Percentiles rank a stretch among this genome's conserved stretches.
phyloP scores from a whole-genome alignment of 2,797 vertebrate species.

The Selene dorsalis region DNA sequence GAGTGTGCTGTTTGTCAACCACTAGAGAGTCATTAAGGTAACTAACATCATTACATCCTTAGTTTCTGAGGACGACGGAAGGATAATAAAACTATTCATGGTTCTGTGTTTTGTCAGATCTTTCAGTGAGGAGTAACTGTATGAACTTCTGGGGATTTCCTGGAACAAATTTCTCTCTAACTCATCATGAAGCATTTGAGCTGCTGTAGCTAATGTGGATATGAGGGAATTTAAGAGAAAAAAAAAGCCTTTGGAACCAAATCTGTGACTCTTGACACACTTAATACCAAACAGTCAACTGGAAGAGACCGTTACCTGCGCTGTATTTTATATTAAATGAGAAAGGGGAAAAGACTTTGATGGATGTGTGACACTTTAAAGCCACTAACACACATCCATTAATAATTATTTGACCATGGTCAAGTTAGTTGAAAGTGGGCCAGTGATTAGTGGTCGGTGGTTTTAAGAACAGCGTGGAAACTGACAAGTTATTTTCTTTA shows the following conservation, averaged over 20 bases:
- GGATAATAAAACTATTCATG: neutral
- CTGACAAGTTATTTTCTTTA: neutral
- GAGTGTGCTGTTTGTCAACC: neutral
- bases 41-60: neutral
- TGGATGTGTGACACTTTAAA: neutral
- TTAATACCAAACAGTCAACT: neutral
- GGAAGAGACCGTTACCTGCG: neutral
- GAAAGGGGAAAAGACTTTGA: slow-evolving; percentile 3
- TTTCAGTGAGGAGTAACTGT: slow-evolving; percentile 9
- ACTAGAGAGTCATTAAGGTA: neutral
- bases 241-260: neutral
- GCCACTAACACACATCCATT: slow-evolving; percentile 3
- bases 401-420: neutral
- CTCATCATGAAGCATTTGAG: neutral
- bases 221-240: neutral
- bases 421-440: neutral
- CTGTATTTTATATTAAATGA: neutral
- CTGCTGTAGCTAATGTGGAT: slow-evolving; percentile 17
- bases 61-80: neutral
- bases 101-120: slow-evolving; percentile 21
- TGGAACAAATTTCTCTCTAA: slow-evolving; percentile 2
- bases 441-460: neutral
- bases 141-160: slow-evolving; percentile 29
- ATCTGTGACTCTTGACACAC: neutral
- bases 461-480: neutral